A percentile compares a stretch with the other conserved stretches of the same genome.
phyloP scores from a whole-genome alignment of 2,797 vertebrate species.

The Epinephelus awoara region DNA sequence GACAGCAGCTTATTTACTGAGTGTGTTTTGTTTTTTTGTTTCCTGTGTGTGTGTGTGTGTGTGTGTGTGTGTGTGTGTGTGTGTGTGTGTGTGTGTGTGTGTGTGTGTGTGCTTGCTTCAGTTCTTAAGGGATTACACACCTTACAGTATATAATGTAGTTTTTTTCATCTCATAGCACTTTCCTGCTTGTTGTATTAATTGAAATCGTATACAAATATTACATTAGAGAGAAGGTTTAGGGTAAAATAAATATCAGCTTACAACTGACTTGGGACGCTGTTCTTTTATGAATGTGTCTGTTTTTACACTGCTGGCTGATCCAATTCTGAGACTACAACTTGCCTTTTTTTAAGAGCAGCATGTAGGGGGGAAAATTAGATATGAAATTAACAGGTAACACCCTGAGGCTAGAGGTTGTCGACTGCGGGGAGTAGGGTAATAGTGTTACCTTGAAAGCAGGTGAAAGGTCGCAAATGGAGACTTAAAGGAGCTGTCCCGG shows the following conservation, averaged over 20 bases:
- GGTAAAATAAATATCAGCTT: slow-evolving; percentile 1
- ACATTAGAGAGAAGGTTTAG: neutral
- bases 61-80: neutral
- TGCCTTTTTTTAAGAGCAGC: neutral
- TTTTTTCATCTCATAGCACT: neutral
- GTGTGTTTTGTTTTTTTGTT: slow-evolving; percentile 1
- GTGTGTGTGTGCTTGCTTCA: slow-evolving; percentile 5
- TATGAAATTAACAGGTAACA: slow-evolving; percentile 24
- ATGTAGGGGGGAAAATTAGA: neutral
- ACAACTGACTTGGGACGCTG: neutral
- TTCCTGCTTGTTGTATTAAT: slow-evolving; percentile 10
- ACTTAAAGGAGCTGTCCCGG: slow-evolving; percentile 63
- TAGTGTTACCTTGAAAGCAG: slow-evolving; percentile 15
- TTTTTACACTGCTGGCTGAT: neutral
- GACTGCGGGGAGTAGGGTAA: slow-evolving; percentile 2
- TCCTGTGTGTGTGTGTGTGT: neutral
- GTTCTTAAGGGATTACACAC: slow-evolving; percentile 3
- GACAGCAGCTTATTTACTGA: slow-evolving; percentile 51
- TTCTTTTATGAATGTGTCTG: slow-evolving; percentile 4
- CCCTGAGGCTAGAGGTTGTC: neutral
- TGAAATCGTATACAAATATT: neutral
- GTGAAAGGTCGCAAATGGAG: slow-evolving; percentile 51
- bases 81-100: neutral
- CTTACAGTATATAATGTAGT: neutral
- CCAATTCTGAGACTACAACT: slow-evolving; percentile 11